Percentiles rank a stretch among this genome's conserved stretches.
Evolutionary conservation across 1,140 invertebrate species (phyloP).

Genomic region (Drosophila jambulina): DNA sequence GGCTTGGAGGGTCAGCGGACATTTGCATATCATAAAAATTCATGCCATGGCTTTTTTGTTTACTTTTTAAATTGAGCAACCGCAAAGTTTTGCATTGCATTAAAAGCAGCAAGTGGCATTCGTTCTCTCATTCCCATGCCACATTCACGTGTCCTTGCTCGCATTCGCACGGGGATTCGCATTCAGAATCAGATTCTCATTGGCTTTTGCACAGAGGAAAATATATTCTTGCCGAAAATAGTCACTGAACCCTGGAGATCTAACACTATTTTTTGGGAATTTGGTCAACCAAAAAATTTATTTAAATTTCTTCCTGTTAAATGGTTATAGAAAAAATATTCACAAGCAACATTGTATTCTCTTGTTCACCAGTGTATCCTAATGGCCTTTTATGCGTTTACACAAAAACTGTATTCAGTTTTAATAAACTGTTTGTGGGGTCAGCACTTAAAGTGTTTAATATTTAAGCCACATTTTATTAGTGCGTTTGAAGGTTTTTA

Average conservation of each 20-base stretch:
- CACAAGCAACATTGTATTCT: background rate
- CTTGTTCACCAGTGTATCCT: background rate
- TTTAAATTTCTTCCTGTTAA: background rate
- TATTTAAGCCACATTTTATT: background rate
- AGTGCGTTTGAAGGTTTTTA: background rate
- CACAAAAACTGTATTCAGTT: constrained; percentile 3
- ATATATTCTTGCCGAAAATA: background rate
- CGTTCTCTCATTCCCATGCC: constrained; percentile 17
- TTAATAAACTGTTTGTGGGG: background rate
- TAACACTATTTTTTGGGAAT: background rate
- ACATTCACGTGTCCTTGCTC: constrained; percentile 25
- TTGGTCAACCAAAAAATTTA: background rate
- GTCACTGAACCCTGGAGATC: background rate
- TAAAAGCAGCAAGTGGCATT: constrained; percentile 59
- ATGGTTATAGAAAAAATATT: background rate
- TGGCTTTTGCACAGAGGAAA: constrained; percentile 25
- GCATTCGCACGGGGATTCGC: constrained; percentile 27
- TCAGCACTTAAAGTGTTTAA: background rate
- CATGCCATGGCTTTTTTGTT: constrained; percentile 77
- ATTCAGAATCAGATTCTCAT: constrained; percentile 16
- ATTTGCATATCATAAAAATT: constrained; percentile 84
- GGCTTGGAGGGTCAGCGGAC: background rate
- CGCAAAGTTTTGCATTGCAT: constrained; percentile 81
- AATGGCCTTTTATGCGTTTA: background rate
- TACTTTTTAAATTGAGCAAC: constrained; percentile 81